A percentile compares a stretch with the other conserved stretches of the same genome.
These are phyloP conservation scores for Diarsia rubi DNA, from an alignment of 2,888 invertebrate species.

Conservation along the genomic window DNA sequence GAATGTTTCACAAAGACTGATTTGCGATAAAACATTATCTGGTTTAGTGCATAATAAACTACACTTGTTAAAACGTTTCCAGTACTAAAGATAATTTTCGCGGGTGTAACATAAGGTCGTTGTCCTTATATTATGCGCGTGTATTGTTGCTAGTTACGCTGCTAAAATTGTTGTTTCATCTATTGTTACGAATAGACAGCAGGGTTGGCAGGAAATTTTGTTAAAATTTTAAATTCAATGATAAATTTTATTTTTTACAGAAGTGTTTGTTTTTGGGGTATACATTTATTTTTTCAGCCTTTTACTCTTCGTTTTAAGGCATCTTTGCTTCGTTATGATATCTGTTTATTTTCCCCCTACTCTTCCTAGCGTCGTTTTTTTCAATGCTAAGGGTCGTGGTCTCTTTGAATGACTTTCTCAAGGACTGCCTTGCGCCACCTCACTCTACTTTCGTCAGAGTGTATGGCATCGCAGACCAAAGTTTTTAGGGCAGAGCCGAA, in stretches of 20 bases:
- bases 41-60: conserved; percentile 48
- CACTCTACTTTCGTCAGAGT: too few relatives aligned
- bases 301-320: not conserved
- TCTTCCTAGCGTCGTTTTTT: too few relatives aligned
- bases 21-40: conserved; percentile 38
- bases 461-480: too few relatives aligned
- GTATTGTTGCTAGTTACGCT: conserved; percentile 68
- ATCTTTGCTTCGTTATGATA: not conserved
- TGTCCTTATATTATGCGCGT: conserved; percentile 61
- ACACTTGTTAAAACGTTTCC: conserved; percentile 43
- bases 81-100: conserved; percentile 54
- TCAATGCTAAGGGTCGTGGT: too few relatives aligned
- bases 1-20: conserved; percentile 27
- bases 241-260: not conserved
- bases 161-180: conserved; percentile 77
- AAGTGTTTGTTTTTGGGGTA: not conserved
- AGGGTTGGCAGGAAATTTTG: conserved; percentile 46
- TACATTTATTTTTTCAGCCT: not conserved
- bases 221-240: conserved; percentile 22
- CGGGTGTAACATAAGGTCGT: conserved; percentile 60
- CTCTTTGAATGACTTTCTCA: too few relatives aligned
- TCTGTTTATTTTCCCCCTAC: not conserved
- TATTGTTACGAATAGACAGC: conserved; percentile 70
- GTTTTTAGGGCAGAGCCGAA: too few relatives aligned
- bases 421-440: too few relatives aligned